A percentile compares a stretch with the other conserved stretches of the same genome.
Conservation (phyloP, 2,888 invertebrate genomes). For the Gerris lacustris region DNA sequence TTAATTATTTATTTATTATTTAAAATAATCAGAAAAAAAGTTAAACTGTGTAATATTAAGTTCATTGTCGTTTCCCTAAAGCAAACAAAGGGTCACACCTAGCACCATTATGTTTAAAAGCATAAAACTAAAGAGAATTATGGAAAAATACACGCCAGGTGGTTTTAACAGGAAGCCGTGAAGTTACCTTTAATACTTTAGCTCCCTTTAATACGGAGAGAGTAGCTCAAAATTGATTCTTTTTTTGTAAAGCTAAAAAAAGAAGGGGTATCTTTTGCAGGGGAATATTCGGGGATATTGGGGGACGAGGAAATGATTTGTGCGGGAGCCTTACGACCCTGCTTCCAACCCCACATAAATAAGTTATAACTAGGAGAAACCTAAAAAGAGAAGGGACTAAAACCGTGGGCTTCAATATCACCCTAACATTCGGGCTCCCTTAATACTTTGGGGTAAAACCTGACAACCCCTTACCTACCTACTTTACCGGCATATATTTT, state of each 20-base stretch:
- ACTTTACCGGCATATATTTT: not conserved
- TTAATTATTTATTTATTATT: too few relatives aligned
- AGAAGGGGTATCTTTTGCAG: not conserved
- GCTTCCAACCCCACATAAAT: not conserved
- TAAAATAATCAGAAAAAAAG: too few relatives aligned
- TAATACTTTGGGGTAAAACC: too few relatives aligned
- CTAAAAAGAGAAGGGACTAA: not conserved
- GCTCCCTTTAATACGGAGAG: not conserved
- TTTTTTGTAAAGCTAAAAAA: not conserved
- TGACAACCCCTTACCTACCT: too few relatives aligned
- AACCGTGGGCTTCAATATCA: too few relatives aligned
- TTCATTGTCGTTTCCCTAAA: too few relatives aligned
- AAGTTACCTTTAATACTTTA: not conserved
- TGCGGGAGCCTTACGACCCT: not conserved
- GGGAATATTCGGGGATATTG: not conserved
- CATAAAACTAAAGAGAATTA: too few relatives aligned
- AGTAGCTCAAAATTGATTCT: conserved; percentile 2
- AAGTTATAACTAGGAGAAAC: not conserved
- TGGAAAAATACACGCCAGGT: not conserved
- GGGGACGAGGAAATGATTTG: not conserved
- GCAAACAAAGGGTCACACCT: too few relatives aligned
- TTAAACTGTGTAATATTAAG: too few relatives aligned
- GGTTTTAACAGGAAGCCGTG: not conserved
- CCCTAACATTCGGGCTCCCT: too few relatives aligned
- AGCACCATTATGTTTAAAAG: too few relatives aligned